A percentile compares a stretch with the other conserved stretches of the same genome.
Evolutionary conservation across 1,140 invertebrate genomes (phyloP).

Genomic region (Magallana gigas): DNA sequence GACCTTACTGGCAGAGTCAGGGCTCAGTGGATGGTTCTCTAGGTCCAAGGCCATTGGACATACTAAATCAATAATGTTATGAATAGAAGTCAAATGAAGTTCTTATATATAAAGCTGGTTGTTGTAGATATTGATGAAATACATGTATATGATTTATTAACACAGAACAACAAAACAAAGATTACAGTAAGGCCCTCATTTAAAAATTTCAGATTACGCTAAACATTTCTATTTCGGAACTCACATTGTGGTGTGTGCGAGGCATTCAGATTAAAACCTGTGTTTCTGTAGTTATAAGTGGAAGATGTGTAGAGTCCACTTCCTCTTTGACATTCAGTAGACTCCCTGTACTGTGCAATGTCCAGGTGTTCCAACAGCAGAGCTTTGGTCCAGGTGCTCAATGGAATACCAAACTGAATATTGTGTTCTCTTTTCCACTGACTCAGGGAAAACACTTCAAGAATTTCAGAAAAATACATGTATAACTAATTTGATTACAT

Average conservation of each 20-base stretch:
- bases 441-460: slow-evolving; percentile 35
- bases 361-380: slow-evolving; percentile 41
- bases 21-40: slow-evolving; percentile 24
- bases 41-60: slow-evolving; percentile 28
- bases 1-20: neutral
- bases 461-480: too few species aligned
- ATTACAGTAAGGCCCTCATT: too few species aligned
- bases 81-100: neutral
- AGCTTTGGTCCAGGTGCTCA: neutral
- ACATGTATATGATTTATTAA: too few species aligned
- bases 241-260: slow-evolving; percentile 8
- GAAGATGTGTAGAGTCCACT: slow-evolving; percentile 10
- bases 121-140: too few species aligned
- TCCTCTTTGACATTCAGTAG: slow-evolving; percentile 2
- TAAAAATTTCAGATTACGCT: too few species aligned
- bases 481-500: too few species aligned
- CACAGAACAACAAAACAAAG: too few species aligned
- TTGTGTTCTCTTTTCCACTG: neutral
- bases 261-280: slow-evolving; percentile 20
- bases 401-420: neutral
- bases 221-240: neutral
- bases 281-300: neutral
- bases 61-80: neutral
- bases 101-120: too few species aligned
- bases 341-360: neutral